Conservation (phyloP, 2,797 vertebrate species). For the Macropodus opercularis region DNA sequence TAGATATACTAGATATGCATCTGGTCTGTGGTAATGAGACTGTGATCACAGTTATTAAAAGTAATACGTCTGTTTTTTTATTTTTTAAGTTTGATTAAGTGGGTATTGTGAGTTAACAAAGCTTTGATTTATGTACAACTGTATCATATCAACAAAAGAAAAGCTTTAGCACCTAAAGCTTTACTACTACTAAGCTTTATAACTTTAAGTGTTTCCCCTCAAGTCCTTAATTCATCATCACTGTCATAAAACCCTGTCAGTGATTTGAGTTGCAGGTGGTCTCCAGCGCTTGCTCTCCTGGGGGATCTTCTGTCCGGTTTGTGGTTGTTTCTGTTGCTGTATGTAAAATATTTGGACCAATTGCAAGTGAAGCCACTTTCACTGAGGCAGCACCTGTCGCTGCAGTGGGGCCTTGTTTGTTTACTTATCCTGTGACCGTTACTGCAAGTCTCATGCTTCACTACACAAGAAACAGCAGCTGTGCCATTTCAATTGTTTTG, state of each 20-base stretch:
- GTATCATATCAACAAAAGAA: too few species aligned
- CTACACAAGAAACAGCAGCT: constrained; percentile 77
- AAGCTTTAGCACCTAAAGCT: too few species aligned
- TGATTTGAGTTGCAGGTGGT: constrained; percentile 50
- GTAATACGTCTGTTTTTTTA: too few species aligned
- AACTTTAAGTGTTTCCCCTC: background rate
- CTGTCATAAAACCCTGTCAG: constrained; percentile 15
- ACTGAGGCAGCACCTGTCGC: constrained; percentile 73
- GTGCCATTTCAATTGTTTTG: constrained; percentile 69
- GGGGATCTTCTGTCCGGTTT: constrained; percentile 56
- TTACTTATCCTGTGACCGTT: constrained; percentile 75
- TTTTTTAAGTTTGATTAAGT: too few species aligned
- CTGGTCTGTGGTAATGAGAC: constrained; percentile 7
- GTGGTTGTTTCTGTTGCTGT: constrained; percentile 49
- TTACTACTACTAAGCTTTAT: too few species aligned
- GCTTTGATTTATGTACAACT: constrained; percentile 39
- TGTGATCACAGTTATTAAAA: background rate
- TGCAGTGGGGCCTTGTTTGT: constrained; percentile 71
- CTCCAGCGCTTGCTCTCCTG: constrained; percentile 40
- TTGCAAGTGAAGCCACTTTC: constrained; percentile 65
- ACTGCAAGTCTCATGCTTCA: constrained; percentile 71
- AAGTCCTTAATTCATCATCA: background rate
- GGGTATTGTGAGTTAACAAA: too few species aligned
- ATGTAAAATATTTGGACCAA: constrained; percentile 43
- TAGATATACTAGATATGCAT: constrained; percentile 12